These are phyloP conservation scores for Heteractis magnifica DNA, from an alignment of 92 coral and sea anemone genomes.

Conservation along the genomic window DNA sequence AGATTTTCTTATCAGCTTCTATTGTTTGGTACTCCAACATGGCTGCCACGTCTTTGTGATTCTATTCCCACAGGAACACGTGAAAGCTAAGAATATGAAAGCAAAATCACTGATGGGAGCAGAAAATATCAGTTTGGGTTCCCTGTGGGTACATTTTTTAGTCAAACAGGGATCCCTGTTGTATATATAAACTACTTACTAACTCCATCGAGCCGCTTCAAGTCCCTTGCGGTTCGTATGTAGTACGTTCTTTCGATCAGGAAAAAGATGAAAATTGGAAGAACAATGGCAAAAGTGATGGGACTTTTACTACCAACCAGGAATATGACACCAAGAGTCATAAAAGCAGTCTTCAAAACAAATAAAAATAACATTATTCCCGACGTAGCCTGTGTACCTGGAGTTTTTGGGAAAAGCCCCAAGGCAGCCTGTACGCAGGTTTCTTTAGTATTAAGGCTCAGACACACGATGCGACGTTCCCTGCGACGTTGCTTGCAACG, in stretches of 20 bases:
- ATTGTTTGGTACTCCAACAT: too few species aligned
- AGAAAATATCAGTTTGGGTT: neutral
- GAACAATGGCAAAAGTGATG: constrained; percentile 34
- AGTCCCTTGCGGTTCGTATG: constrained; percentile 42
- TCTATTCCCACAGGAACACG: too few species aligned
- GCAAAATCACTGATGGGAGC: too few species aligned
- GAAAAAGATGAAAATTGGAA: constrained; percentile 36
- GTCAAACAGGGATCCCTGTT: too few species aligned
- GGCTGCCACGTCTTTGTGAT: too few species aligned
- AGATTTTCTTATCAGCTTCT: too few species aligned
- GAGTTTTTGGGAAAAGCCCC: neutral
- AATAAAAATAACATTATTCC: neutral
- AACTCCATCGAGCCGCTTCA: constrained; percentile 41
- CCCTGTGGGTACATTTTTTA: neutral
- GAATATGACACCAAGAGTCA: constrained; percentile 36
- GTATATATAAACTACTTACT: constrained; percentile 22
- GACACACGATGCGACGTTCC: too few species aligned
- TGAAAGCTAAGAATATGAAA: too few species aligned
- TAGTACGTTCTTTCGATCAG: constrained; percentile 31
- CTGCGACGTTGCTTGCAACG: too few species aligned
- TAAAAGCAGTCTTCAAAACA: constrained; percentile 22
- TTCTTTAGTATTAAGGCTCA: too few species aligned
- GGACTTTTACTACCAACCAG: constrained; percentile 35
- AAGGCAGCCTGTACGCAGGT: too few species aligned
- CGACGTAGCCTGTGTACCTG: neutral